Conservation (phyloP, 64 coral and sea anemone genomes). For the Exaiptasia diaphana region DNA sequence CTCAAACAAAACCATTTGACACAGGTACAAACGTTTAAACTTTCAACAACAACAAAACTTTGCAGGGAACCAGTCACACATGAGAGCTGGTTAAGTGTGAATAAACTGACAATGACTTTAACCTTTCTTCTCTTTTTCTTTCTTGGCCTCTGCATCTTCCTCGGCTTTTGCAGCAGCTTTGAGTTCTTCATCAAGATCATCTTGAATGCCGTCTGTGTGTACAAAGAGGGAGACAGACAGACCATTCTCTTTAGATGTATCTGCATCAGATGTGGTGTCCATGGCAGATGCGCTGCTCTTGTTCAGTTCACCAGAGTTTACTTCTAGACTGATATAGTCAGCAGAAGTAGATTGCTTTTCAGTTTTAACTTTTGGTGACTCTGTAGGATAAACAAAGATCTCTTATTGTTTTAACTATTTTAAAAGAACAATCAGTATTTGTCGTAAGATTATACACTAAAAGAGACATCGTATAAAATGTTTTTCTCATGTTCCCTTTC, state of each 20-base stretch:
- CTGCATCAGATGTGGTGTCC: slow-evolving; percentile 45
- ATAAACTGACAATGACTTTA: neutral
- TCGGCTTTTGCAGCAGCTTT: slow-evolving; percentile 65
- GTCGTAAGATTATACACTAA: no score
- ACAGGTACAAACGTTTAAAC: no score
- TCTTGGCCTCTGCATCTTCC: slow-evolving; percentile 15
- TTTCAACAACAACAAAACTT: neutral
- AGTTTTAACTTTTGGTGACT: no score
- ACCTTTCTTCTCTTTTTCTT: neutral
- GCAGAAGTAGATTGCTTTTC: no score
- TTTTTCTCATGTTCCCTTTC: no score
- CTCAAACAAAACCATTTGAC: no score
- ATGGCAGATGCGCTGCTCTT: neutral
- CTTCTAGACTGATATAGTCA: neutral
- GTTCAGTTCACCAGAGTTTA: neutral
- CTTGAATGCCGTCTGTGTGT: slow-evolving; percentile 91
- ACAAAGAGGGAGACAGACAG: slow-evolving; percentile 93
- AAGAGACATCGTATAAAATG: no score
- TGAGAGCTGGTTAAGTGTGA: no score
- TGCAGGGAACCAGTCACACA: neutral
- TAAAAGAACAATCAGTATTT: no score
- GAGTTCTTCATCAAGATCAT: slow-evolving; percentile 94
- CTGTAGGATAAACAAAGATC: no score
- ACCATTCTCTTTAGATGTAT: slow-evolving; percentile 76
- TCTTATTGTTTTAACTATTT: no score